Base-by-base conservation (phyloP, 2,888 invertebrate genomes). In the Protophormia terraenovae region DNA sequence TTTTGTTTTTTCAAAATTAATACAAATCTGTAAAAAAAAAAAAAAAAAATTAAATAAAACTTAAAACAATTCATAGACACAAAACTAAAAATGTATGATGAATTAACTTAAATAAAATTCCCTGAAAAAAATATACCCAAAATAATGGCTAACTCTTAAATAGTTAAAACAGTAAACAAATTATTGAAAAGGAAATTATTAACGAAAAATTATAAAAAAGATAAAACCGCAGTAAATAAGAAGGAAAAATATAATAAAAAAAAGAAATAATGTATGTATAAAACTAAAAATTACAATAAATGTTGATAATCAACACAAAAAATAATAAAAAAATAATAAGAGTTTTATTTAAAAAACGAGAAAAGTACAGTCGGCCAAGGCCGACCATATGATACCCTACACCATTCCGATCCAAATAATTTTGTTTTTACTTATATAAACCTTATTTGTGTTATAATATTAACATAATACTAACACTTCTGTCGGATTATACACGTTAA, bases 231-330 rank as follows among this genome's bases (percentile, higher is more conserved):
- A 19, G 47, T 7, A 60, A 32, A 58, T 19, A 32, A 78, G 29
- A 27, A 35, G 10, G 24, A 32, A 29, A 76, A 66, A 58, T 32
- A 16, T 35, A 50, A 80, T 7, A 24, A 35, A 47, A 75, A 32
- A 64, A 22, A 84, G 64, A 55, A 27, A 66, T 22, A 14, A 38
- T 53, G 32, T 62, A 67, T 73, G 71, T 71, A 79, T 62, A 62
- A 71, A 67, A 81, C 19, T 22, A 64, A n/a, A 78, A 14, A 78
- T 72, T 66, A 83, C 79, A 83, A 79, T 83, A 79, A 79, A 83
- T 79, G 79, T 79, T 83, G 78, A 83, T 83, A 79, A 84, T 79
- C 75, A 84, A 84, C 73, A 79, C 60, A 69, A 84, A 79, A 62
- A 75, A 41, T 71, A 73, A 27, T 19, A 24, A 27, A 55, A 55